Evolutionary conservation across 1,140 invertebrate genomes (phyloP), one percentile per base, ranked within the genome.

Genomic region (Hycleus cichorii): DNA sequence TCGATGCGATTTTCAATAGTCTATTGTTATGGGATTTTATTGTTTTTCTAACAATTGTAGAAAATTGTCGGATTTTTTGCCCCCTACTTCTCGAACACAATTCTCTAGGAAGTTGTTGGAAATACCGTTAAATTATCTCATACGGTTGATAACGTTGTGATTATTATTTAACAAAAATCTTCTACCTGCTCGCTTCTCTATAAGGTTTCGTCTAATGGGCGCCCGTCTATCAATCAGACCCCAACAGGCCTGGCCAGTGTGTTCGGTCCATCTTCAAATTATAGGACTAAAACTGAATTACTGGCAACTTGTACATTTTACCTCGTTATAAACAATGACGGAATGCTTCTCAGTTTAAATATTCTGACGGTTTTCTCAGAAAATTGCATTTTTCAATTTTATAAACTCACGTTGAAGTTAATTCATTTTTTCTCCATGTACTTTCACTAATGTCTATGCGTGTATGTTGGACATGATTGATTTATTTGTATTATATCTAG

Each of bases 261-360:
- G 49, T 40, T 11, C 44, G 43, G 44, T 55, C 38, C 51, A 45
- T 11, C 42, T 11, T 43, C 52, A 47, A 44, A 55, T 55, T 55
- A 55, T 55, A 55, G 52, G 32, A 55, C 45, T 32, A 32, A 7
- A 32, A 32, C 18, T 2, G 32, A 32, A 32, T 32, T 32, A 32
- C 32, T 5, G 32, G 4, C 32, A 32, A 32, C 32, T 4, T 7
- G 32, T 32, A 32, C 5, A 24, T 47, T 43, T 47, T 43, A 46
- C 32, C 52, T 55, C 44, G 52, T 55, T 55, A 55, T 47, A 55
- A 46, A 55, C 52, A 55, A 39, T 55, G 52, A 55, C 52, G 44
- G 52, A 55, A 55, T 55, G 45, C n/a, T 55, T 55, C 44, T 46
- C 39, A 32, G 51, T 24, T 42, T 53, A 18, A 18, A 18, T 18